phyloP scores from a whole-genome alignment of 2,888 invertebrate genomes.

The Unio pictorum region DNA sequence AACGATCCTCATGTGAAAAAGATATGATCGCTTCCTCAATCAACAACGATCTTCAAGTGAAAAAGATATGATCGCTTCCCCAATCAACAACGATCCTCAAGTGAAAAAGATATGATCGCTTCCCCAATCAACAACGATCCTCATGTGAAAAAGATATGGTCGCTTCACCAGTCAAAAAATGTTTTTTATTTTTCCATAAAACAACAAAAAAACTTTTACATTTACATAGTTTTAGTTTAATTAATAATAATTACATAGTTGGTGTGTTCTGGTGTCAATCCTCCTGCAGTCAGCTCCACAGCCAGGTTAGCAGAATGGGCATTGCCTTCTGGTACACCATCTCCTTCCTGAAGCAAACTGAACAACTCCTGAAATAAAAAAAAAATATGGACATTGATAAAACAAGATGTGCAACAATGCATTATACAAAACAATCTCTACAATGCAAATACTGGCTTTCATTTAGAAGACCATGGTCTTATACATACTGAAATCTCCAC shows the following conservation, averaged over 20 bases:
- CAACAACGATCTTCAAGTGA: too few species aligned
- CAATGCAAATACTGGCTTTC: too few species aligned
- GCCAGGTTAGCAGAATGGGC: conserved; percentile 57
- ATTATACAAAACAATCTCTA: not conserved
- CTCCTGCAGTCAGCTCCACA: conserved; percentile 69
- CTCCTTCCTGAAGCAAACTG: conserved; percentile 56
- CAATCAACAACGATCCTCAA: too few species aligned
- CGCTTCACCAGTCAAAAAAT: too few species aligned
- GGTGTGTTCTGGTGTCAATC: conserved; percentile 63
- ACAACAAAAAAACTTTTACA: not conserved
- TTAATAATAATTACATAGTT: conserved; percentile 56
- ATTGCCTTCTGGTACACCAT: conserved; percentile 50
- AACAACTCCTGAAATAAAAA: conserved; percentile 63
- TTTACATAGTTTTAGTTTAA: not conserved
- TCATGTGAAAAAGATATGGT: too few species aligned
- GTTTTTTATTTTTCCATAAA: not conserved
- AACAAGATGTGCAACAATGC: not conserved
- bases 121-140: too few species aligned
- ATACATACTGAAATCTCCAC: not conserved
- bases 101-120: too few species aligned
- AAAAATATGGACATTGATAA: not conserved
- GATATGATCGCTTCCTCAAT: too few species aligned
- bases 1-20: too few species aligned
- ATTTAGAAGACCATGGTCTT: too few species aligned
- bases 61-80: too few species aligned